A percentile compares a stretch with the other conserved stretches of the same genome.
phyloP scores from a whole-genome alignment of 2,888 invertebrate species.

The Drosophila paucipuncta region DNA sequence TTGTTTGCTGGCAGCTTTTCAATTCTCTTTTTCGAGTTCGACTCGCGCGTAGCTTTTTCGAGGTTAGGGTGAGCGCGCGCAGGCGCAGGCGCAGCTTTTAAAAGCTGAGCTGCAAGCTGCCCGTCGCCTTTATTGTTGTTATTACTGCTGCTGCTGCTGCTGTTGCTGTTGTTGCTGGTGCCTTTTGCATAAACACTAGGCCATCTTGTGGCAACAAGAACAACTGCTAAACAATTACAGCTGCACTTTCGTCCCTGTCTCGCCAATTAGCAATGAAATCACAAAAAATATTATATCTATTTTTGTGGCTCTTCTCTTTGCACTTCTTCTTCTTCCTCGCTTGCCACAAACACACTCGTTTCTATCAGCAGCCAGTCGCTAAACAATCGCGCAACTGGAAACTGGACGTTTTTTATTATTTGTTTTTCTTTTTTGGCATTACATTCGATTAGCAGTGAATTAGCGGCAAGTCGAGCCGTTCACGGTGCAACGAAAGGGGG shows the following conservation, averaged over 20 bases:
- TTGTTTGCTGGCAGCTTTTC: constrained; percentile 46
- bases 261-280: constrained; percentile 72
- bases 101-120: constrained; percentile 38
- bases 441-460: constrained; percentile 58
- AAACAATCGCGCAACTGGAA: constrained; percentile 34
- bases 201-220: constrained; percentile 43
- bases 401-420: constrained; percentile 17
- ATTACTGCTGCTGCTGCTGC: constrained; percentile 21
- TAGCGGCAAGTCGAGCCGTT: constrained; percentile 41
- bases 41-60: constrained; percentile 57
- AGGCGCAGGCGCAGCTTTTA: constrained; percentile 66
- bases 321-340: background rate
- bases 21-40: constrained; percentile 56
- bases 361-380: constrained; percentile 46
- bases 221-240: constrained; percentile 6
- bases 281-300: constrained; percentile 47
- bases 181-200: constrained; percentile 59
- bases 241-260: constrained; percentile 43
- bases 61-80: constrained; percentile 69
- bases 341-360: constrained; percentile 9
- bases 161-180: constrained; percentile 29
- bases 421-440: constrained; percentile 34
- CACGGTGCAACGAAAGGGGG: constrained; percentile 1
- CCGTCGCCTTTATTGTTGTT: constrained; percentile 20
- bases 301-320: constrained; percentile 15